phyloP scores from a whole-genome alignment of 2,797 vertebrate species.

The Hyperoplus lanceolatus region DNA sequence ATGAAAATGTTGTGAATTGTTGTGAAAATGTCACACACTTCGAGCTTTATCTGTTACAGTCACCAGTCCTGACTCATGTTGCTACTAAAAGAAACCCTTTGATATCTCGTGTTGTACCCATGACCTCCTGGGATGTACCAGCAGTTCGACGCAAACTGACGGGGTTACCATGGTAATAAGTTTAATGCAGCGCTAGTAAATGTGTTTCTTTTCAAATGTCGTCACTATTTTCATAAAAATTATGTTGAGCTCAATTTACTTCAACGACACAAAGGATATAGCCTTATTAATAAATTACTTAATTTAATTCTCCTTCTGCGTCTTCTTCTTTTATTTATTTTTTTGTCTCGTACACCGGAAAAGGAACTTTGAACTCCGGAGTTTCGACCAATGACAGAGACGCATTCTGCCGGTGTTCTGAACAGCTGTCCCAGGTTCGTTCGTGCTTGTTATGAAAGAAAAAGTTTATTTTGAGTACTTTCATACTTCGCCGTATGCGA shows the following conservation, averaged over 20 bases:
- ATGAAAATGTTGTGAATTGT: background rate
- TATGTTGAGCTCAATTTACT: background rate
- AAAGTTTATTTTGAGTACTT: background rate
- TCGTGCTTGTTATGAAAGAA: constrained; percentile 45
- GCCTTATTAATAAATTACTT: background rate
- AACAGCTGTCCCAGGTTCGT: constrained; percentile 57
- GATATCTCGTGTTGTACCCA: background rate
- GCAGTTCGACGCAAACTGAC: background rate
- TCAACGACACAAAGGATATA: rapidly evolving
- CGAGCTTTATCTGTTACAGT: background rate
- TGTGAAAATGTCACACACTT: constrained; percentile 7
- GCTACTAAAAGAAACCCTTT: background rate
- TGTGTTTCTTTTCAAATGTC: background rate
- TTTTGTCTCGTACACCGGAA: constrained; percentile 59
- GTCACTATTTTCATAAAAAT: background rate
- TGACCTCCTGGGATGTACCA: too few species aligned
- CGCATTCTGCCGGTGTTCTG: constrained; percentile 46
- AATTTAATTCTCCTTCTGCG: too few species aligned
- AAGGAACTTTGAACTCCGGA: constrained; percentile 64
- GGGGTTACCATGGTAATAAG: constrained; percentile 61
- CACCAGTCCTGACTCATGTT: too few species aligned
- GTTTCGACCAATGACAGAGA: constrained; percentile 64
- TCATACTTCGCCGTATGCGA: rapidly evolving
- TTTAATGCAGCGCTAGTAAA: background rate
- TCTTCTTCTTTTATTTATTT: too few species aligned